Percentiles rank a stretch among this genome's conserved stretches.
phyloP scores from a whole-genome alignment of 2,797 vertebrate species.

The Aldrovandia affinis region DNA sequence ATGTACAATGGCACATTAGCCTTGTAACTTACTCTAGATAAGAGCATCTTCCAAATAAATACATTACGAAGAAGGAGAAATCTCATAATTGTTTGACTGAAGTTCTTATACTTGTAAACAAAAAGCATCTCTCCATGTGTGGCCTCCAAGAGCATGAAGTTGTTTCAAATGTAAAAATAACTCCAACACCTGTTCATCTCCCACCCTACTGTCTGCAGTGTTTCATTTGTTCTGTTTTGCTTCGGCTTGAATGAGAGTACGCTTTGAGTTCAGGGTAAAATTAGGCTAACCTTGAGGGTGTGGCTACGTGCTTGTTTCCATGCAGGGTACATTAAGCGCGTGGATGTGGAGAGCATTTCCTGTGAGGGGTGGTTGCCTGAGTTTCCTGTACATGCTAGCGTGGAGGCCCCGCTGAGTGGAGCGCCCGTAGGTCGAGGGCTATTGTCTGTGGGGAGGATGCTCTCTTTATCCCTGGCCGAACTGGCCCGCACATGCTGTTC shows the following conservation, averaged over 20 bases:
- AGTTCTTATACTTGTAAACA: background rate
- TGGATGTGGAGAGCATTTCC: slow-evolving; percentile 69
- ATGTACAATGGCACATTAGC: background rate
- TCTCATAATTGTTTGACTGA: background rate
- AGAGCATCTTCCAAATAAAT: background rate
- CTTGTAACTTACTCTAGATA: background rate
- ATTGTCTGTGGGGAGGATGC: slow-evolving; percentile 89
- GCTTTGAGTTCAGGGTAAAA: background rate
- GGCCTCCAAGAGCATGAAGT: background rate
- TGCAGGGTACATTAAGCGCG: background rate
- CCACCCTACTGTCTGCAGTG: background rate
- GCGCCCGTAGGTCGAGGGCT: slow-evolving; percentile 70
- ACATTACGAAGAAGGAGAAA: background rate
- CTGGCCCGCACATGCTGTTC: slow-evolving; percentile 72
- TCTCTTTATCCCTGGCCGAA: slow-evolving; percentile 72
- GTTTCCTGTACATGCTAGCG: background rate
- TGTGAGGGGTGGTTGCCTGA: slow-evolving; percentile 44
- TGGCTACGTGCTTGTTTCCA: background rate
- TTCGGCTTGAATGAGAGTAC: background rate
- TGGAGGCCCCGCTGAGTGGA: slow-evolving; percentile 73
- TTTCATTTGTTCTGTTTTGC: background rate
- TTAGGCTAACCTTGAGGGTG: background rate
- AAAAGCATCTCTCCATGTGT: background rate
- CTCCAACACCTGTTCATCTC: background rate
- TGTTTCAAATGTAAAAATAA: background rate